These are phyloP conservation scores for Chlamydotis undulata DNA, from an alignment of 2,113 vertebrate species.

Conservation along the genomic window DNA sequence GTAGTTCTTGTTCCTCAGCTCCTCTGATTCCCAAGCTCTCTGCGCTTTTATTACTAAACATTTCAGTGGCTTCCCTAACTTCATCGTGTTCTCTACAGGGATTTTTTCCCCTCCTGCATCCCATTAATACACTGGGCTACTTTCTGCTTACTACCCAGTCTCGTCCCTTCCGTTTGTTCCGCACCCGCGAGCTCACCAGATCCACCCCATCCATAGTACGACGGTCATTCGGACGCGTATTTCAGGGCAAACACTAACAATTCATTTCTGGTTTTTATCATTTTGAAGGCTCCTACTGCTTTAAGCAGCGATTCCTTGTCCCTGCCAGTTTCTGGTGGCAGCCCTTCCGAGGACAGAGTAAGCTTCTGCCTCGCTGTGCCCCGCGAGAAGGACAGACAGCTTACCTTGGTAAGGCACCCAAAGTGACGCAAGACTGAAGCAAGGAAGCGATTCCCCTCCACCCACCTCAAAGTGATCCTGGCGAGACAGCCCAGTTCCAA, in stretches of 20 bases:
- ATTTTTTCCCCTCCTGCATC: too few relatives aligned
- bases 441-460: neutral
- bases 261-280: neutral
- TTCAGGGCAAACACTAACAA: neutral
- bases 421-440: accelerated
- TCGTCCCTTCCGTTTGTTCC: neutral
- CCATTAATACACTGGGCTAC: neutral
- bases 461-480: accelerated
- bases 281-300: neutral
- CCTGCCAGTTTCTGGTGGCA: neutral
- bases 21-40: neutral
- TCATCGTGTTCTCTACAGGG: neutral
- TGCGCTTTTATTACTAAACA: accelerated
- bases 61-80: neutral
- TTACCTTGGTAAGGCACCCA: neutral
- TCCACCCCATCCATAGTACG: neutral
- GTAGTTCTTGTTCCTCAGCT: neutral
- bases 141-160: neutral
- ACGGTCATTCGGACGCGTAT: accelerated
- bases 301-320: neutral
- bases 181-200: neutral
- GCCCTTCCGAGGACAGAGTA: neutral
- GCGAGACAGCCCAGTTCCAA: neutral
- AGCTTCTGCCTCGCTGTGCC: neutral
- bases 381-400: accelerated